Percentiles rank a stretch among this genome's conserved stretches.
These are phyloP conservation scores for Diplodus puntazzo DNA, from an alignment of 2,797 vertebrate genomes.

Conservation along the genomic window DNA sequence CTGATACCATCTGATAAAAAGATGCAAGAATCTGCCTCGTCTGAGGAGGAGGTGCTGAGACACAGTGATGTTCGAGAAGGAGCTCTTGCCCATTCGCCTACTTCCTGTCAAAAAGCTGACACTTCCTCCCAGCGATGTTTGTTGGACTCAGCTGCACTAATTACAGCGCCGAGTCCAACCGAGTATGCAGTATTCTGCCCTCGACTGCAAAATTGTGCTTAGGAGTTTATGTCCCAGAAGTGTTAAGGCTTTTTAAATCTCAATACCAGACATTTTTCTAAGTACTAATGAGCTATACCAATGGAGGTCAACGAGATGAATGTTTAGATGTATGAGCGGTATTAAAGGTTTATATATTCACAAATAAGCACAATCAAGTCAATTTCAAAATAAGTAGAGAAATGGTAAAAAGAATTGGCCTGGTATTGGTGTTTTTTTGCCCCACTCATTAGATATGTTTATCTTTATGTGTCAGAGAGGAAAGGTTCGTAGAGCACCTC, in stretches of 20 bases:
- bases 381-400: conserved; percentile 76
- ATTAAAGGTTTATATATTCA: conserved; percentile 81
- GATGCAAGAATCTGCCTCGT: conserved; percentile 70
- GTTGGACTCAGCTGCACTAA: conserved; percentile 68
- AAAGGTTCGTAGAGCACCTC: conserved; percentile 84
- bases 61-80: conserved; percentile 82
- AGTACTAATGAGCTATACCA: conserved; percentile 70
- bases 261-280: conserved; percentile 80
- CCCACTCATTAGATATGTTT: conserved; percentile 78
- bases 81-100: conserved; percentile 65
- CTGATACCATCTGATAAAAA: conserved; percentile 75
- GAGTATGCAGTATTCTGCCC: conserved; percentile 75
- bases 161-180: conserved; percentile 69
- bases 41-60: conserved; percentile 79
- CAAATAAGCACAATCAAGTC: conserved; percentile 83
- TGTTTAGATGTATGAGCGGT: conserved; percentile 66
- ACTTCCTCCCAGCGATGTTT: conserved; percentile 72
- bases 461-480: conserved; percentile 71
- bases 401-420: conserved; percentile 77
- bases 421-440: conserved; percentile 76
- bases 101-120: conserved; percentile 78
- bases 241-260: conserved; percentile 87
- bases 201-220: conserved; percentile 87
- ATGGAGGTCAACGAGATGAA: conserved; percentile 67
- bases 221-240: conserved; percentile 82